These are phyloP conservation scores for Leptopilina syphax DNA, from an alignment of 2,888 invertebrate genomes.

Conservation along the genomic window DNA sequence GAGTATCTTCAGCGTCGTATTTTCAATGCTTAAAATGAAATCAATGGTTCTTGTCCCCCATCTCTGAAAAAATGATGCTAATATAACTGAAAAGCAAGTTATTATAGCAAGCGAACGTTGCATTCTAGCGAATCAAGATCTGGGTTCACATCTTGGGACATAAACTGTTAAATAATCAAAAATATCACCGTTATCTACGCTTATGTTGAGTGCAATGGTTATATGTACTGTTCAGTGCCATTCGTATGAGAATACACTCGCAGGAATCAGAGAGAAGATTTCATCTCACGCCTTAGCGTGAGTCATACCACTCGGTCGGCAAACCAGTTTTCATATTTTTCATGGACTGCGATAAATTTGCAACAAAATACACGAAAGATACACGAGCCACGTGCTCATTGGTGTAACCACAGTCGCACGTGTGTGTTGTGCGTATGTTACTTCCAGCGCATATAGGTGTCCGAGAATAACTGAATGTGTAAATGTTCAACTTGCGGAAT, in stretches of 20 bases:
- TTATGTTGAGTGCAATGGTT: slow-evolving; percentile 15
- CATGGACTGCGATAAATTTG: slow-evolving; percentile 65
- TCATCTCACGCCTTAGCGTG: slow-evolving; percentile 54
- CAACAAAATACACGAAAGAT: slow-evolving; percentile 63
- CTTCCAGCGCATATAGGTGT: slow-evolving; percentile 31
- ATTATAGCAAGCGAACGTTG: background rate
- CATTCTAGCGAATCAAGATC: background rate
- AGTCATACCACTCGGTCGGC: slow-evolving; percentile 29
- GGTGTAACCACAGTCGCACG: background rate
- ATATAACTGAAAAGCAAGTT: background rate
- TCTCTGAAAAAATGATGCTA: background rate
- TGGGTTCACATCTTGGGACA: background rate
- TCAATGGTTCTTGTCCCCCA: too few species aligned
- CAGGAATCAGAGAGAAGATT: slow-evolving; percentile 58
- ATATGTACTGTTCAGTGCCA: slow-evolving; percentile 34
- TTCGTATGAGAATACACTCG: slow-evolving; percentile 32
- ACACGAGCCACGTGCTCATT: slow-evolving; percentile 47
- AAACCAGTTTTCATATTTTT: slow-evolving; percentile 69
- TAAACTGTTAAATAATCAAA: background rate
- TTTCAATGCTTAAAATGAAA: background rate
- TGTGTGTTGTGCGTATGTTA: slow-evolving; percentile 22
- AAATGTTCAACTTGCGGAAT: slow-evolving; percentile 41
- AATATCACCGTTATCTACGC: slow-evolving; percentile 27
- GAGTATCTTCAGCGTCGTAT: background rate
- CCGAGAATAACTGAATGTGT: slow-evolving; percentile 43